phyloP scores from a whole-genome alignment of 1,140 invertebrate genomes.

The Oryctes rhinoceros region DNA sequence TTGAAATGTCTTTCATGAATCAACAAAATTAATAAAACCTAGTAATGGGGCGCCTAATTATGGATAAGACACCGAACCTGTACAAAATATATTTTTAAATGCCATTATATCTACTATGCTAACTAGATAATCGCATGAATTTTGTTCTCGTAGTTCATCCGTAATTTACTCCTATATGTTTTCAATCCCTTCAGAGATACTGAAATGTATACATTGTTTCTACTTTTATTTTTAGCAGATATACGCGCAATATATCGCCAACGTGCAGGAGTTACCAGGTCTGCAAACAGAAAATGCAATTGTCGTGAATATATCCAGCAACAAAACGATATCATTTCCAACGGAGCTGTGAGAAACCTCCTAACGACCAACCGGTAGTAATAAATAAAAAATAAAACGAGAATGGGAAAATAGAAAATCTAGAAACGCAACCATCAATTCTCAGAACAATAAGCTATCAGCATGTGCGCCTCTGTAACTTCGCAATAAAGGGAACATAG shows the following conservation, averaged over 20 bases:
- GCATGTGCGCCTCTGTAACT: constrained; percentile 11
- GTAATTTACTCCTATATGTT: too few species aligned
- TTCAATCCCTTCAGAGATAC: too few species aligned
- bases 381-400: constrained; percentile 16
- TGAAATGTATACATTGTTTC: background rate
- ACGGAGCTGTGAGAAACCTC: background rate
- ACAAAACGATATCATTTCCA: background rate
- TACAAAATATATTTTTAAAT: too few species aligned
- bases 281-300: constrained; percentile 8
- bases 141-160: too few species aligned
- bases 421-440: background rate
- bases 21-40: too few species aligned
- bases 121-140: too few species aligned
- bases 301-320: background rate
- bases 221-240: background rate
- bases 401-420: constrained; percentile 19
- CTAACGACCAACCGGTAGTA: constrained; percentile 21
- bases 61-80: too few species aligned
- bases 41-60: too few species aligned
- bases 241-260: background rate
- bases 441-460: constrained; percentile 28
- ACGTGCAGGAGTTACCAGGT: background rate
- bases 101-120: too few species aligned
- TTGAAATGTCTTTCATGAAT: too few species aligned
- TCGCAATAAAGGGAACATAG: constrained; percentile 8